Evolutionary conservation across 2,888 invertebrate species (phyloP).

Genomic region (Lepidonotus clava): DNA sequence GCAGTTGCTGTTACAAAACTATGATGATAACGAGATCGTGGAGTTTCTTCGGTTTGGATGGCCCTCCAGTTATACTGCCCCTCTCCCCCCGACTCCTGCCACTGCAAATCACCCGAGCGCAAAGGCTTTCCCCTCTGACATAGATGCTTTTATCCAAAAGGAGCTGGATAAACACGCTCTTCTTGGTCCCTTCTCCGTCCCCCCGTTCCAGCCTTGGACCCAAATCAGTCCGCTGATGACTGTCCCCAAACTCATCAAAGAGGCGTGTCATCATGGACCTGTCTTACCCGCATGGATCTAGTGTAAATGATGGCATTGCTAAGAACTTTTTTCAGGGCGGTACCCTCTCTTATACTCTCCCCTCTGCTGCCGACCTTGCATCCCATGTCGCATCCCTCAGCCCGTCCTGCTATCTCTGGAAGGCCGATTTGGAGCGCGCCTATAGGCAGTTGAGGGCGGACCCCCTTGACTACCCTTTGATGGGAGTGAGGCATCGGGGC

Average conservation of each 20-base stretch:
- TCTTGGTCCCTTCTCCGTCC: background rate
- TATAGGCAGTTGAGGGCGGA: background rate
- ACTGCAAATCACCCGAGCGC: background rate
- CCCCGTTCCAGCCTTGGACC: background rate
- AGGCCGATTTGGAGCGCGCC: background rate
- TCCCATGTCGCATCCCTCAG: too few relatives aligned
- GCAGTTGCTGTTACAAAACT: too few relatives aligned
- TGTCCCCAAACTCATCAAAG: background rate
- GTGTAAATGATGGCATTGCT: background rate
- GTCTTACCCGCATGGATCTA: background rate
- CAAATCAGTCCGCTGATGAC: background rate
- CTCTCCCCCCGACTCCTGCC: too few relatives aligned
- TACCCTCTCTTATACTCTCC: background rate
- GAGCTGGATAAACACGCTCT: background rate
- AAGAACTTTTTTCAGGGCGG: background rate
- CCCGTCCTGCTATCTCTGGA: too few relatives aligned
- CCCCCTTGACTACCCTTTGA: background rate
- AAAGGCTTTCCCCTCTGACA: background rate
- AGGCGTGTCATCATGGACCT: slow-evolving; percentile 15
- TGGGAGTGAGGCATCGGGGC: background rate
- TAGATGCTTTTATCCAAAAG: background rate
- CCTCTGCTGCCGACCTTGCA: background rate
- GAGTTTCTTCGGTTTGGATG: too few relatives aligned
- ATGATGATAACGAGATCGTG: too few relatives aligned
- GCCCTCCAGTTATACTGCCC: too few relatives aligned